These are phyloP conservation scores for Masticophis lateralis DNA, from an alignment of 2,797 vertebrate genomes.

Conservation along the genomic window DNA sequence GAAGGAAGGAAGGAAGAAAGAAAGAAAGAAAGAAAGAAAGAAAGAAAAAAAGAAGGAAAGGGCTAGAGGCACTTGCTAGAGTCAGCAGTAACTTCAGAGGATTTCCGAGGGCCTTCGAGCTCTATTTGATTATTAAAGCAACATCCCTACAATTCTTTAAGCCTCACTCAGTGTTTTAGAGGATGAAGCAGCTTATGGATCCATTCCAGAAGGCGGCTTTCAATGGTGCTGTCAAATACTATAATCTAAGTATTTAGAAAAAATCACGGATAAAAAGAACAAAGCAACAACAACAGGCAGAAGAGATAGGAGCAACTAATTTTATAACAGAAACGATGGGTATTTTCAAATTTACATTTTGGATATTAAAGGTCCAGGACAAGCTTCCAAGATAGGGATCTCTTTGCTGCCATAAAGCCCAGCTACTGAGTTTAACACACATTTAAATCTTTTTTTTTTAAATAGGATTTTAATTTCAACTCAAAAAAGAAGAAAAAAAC, in stretches of 20 bases:
- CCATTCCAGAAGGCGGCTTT: not conserved
- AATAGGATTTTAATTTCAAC: not conserved
- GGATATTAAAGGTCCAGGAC: not conserved
- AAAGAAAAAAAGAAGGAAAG: not conserved
- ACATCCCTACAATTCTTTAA: not conserved
- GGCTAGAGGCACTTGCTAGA: not conserved
- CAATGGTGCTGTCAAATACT: not conserved
- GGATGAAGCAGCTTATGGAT: not conserved
- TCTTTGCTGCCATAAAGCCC: not conserved
- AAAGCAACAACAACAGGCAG: not conserved
- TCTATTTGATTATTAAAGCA: not conserved
- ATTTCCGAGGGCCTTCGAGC: not conserved
- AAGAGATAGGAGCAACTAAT: not conserved
- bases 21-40: rapidly evolving
- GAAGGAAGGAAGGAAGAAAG: rapidly evolving
- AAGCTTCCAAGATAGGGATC: too few species aligned
- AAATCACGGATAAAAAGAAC: not conserved
- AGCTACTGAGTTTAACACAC: not conserved
- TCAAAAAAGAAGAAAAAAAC: not conserved
- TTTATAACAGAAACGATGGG: not conserved
- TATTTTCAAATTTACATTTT: not conserved
- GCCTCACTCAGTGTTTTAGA: not conserved
- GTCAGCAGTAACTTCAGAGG: not conserved
- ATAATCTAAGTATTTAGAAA: not conserved
- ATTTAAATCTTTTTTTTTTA: not conserved